Evolutionary conservation across 1,140 invertebrate species (phyloP).

Genomic region (Vollenhovia emeryi): DNA sequence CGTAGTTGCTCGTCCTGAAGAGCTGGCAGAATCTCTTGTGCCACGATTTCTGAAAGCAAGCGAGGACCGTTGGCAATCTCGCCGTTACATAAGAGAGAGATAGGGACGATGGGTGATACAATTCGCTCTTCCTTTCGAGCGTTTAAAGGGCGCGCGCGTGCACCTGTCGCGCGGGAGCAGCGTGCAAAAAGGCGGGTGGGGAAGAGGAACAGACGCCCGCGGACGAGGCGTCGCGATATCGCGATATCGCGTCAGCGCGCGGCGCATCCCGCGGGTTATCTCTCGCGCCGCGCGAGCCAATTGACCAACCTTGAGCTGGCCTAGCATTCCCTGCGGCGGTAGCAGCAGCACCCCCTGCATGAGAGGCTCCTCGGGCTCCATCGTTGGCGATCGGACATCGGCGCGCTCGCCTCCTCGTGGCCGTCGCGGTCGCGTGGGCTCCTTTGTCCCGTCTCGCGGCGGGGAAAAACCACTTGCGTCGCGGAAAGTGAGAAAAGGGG

Average conservation of each 20-base stretch:
- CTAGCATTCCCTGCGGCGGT: slow-evolving; percentile 88
- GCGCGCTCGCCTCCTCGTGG: no score
- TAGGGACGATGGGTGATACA: not conserved
- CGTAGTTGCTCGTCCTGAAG: slow-evolving; percentile 92
- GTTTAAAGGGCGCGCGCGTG: not conserved
- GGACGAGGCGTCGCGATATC: not conserved
- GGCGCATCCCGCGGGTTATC: not conserved
- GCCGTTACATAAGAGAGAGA: not conserved
- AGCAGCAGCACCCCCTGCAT: slow-evolving; percentile 89
- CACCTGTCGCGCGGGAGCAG: not conserved
- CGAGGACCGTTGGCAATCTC: not conserved
- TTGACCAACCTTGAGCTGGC: slow-evolving; percentile 86
- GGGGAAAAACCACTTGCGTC: not conserved
- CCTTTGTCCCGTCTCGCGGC: not conserved
- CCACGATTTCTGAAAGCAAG: slow-evolving; percentile 90
- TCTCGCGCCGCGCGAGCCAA: not conserved
- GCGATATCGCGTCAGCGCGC: not conserved
- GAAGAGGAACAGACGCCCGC: not conserved
- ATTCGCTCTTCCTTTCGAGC: not conserved
- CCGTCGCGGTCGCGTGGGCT: not conserved
- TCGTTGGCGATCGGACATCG: slow-evolving; percentile 74
- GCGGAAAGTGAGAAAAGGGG: not conserved
- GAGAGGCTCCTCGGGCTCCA: slow-evolving; percentile 89
- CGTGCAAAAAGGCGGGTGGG: slow-evolving; percentile 78
- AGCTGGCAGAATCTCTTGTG: slow-evolving; percentile 92